These are phyloP conservation scores for Drosophila infuscata DNA, from an alignment of 2,888 invertebrate species.

Conservation along the genomic window DNA sequence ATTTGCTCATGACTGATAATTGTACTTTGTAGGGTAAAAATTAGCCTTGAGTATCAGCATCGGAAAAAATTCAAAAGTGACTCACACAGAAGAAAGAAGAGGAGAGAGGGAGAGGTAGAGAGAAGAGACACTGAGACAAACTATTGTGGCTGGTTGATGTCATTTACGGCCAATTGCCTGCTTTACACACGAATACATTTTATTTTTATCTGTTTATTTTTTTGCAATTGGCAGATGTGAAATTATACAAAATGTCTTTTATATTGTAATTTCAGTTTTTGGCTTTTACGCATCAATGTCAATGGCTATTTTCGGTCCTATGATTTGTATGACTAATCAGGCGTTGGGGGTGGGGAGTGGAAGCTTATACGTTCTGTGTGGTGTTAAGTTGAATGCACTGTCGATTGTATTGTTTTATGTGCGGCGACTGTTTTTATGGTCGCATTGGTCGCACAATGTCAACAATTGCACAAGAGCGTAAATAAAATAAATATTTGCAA, in stretches of 20 bases:
- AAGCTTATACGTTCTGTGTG: slow-evolving; percentile 16
- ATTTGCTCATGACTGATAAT: slow-evolving; percentile 31
- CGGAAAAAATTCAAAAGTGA: slow-evolving; percentile 43
- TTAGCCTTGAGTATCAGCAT: slow-evolving; percentile 39
- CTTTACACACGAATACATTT: slow-evolving; percentile 36
- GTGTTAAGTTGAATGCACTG: slow-evolving; percentile 68
- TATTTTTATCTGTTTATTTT: not conserved
- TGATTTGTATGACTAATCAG: slow-evolving; percentile 53
- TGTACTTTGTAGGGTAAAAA: slow-evolving; percentile 13
- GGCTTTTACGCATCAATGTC: slow-evolving; percentile 71
- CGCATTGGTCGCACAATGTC: slow-evolving; percentile 62
- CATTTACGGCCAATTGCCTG: slow-evolving; percentile 59
- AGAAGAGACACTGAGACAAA: slow-evolving; percentile 21
- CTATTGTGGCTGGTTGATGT: slow-evolving; percentile 40
- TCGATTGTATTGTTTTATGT: slow-evolving; percentile 55
- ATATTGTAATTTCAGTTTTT: slow-evolving; percentile 68
- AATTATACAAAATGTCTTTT: slow-evolving; percentile 61
- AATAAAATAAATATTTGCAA: slow-evolving; percentile 68
- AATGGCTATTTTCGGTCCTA: slow-evolving; percentile 59
- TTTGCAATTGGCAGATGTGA: slow-evolving; percentile 45
- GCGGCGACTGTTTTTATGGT: slow-evolving; percentile 52
- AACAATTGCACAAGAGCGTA: slow-evolving; percentile 59
- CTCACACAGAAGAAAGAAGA: slow-evolving; percentile 21
- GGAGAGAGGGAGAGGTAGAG: slow-evolving; percentile 6
- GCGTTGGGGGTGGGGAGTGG: not conserved